Evolutionary conservation across 2,797 vertebrate species (phyloP).

Genomic region (Cryptoprocta ferox): DNA sequence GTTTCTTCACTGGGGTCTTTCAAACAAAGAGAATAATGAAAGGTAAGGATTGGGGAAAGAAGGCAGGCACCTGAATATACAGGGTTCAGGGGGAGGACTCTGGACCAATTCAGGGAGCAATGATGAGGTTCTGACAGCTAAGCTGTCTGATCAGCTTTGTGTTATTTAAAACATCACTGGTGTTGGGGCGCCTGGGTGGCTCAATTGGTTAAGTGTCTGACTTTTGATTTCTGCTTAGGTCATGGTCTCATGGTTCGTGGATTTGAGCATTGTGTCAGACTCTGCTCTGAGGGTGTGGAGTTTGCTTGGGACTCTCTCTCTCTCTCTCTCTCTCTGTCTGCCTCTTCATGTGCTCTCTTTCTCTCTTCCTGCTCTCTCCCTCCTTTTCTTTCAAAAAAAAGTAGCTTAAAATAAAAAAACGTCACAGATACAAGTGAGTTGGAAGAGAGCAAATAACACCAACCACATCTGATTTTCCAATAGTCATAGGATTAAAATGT

Average conservation of each 20-base stretch:
- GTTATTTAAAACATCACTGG: neutral
- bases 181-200: too few species aligned
- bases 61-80: neutral
- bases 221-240: too few species aligned
- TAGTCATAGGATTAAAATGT: slow-evolving; percentile 50
- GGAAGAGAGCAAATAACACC: neutral
- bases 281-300: too few species aligned
- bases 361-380: too few species aligned
- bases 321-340: too few species aligned
- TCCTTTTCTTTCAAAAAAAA: too few species aligned
- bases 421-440: neutral
- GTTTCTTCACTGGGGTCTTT: neutral
- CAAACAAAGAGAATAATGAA: neutral
- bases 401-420: neutral
- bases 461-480: slow-evolving; percentile 17
- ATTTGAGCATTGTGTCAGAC: too few species aligned
- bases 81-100: neutral
- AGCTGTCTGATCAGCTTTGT: neutral
- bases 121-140: neutral
- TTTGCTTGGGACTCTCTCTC: too few species aligned
- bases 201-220: too few species aligned
- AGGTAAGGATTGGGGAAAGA: neutral
- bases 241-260: too few species aligned
- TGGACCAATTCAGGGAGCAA: neutral
- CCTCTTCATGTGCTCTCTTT: too few species aligned